Conservation (phyloP, 1,140 invertebrate species). For the Delia radicum region DNA sequence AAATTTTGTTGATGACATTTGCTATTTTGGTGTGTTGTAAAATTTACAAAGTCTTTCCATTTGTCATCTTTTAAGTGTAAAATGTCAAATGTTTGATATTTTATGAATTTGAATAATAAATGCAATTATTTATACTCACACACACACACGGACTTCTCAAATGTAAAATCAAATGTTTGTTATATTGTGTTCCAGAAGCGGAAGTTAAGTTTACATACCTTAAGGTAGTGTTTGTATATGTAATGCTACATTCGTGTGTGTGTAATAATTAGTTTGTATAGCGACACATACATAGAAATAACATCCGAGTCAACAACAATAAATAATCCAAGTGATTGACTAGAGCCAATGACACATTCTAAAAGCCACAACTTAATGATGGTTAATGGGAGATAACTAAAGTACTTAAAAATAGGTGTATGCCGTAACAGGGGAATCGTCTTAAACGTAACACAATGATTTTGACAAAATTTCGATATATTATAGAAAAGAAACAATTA, state of each 20-base stretch:
- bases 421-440: too few relatives aligned
- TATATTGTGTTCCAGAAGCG: neutral
- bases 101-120: neutral
- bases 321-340: conserved; percentile 18
- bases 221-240: neutral
- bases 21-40: neutral
- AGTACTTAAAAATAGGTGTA: neutral
- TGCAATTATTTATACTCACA: neutral
- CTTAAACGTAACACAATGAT: too few relatives aligned
- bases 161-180: neutral
- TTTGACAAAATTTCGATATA: too few relatives aligned
- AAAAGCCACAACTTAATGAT: conserved; percentile 14
- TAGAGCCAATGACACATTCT: neutral
- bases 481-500: too few relatives aligned
- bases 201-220: neutral
- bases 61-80: neutral
- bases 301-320: neutral
- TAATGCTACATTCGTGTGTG: neutral
- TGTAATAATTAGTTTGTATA: neutral
- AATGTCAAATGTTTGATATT: neutral
- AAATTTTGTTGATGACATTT: neutral
- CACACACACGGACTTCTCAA: neutral
- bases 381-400: neutral
- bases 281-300: neutral
- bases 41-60: neutral